Evolutionary conservation across 2,113 vertebrate genomes (phyloP).

Genomic region (Campylorhamphus procurvoides): DNA sequence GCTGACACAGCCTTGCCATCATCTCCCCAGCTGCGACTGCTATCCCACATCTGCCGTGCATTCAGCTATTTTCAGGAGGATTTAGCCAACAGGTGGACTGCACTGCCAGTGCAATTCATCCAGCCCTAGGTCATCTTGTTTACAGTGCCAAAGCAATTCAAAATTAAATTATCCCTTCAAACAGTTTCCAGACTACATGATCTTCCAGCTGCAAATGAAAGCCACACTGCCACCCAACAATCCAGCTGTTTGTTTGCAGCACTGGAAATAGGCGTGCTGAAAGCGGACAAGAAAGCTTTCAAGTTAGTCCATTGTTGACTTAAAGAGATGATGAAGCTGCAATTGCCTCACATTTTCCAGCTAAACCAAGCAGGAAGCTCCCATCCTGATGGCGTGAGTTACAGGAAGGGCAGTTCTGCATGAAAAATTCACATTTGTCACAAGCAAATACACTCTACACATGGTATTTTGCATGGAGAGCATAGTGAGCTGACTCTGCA

Average conservation of each 20-base stretch:
- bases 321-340: not conserved
- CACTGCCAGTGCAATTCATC: constrained; percentile 11
- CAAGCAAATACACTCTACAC: not conserved
- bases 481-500: not conserved
- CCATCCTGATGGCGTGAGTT: not conserved
- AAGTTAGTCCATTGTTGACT: not conserved
- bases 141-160: constrained; percentile 33
- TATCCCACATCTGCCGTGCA: not conserved
- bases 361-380: not conserved
- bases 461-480: not conserved
- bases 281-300: not conserved
- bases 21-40: rapidly evolving
- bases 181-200: not conserved
- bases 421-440: not conserved
- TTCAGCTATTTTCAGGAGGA: not conserved
- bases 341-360: constrained; percentile 20
- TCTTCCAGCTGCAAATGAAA: constrained; percentile 40
- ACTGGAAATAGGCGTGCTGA: constrained; percentile 44
- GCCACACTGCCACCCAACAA: constrained; percentile 22
- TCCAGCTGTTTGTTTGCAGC: constrained; percentile 21
- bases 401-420: not conserved
- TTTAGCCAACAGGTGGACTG: constrained; percentile 58
- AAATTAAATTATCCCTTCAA: constrained; percentile 26
- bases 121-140: constrained; percentile 39
- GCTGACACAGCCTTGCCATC: not conserved